Conservation (phyloP, 2,797 vertebrate genomes). For the Monodelphis domestica region DNA sequence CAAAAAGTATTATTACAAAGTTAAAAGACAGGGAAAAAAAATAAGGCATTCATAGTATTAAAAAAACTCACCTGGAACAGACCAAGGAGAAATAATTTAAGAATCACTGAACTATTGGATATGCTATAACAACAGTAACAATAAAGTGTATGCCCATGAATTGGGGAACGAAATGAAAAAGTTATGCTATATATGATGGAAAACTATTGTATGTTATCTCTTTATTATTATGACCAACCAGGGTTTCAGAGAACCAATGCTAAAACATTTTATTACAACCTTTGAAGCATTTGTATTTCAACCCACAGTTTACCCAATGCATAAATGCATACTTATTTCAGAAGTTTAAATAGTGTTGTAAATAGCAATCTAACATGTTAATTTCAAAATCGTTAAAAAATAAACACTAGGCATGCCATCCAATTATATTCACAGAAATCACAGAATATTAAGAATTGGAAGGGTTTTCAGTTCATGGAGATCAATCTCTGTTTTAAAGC, state of each 20-base stretch:
- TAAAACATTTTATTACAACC: background rate
- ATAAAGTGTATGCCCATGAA: background rate
- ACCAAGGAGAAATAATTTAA: background rate
- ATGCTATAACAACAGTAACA: background rate
- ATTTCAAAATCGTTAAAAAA: no score
- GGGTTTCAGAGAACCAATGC: background rate
- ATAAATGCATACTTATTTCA: background rate
- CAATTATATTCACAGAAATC: background rate
- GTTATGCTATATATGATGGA: background rate
- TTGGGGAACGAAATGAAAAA: background rate
- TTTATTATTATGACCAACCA: background rate
- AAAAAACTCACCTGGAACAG: background rate
- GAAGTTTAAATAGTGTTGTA: no score
- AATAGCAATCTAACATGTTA: no score
- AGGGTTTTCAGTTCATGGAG: background rate
- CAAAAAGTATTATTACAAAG: background rate
- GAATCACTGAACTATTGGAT: background rate
- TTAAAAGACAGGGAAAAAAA: background rate
- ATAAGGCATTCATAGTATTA: background rate
- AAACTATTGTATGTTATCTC: background rate
- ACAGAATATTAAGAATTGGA: background rate
- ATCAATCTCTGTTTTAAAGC: background rate
- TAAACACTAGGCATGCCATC: no score
- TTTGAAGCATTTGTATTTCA: background rate
- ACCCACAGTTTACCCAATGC: background rate